Conservation (phyloP, 1,140 invertebrate species). For the Odontomachus brunneus region DNA sequence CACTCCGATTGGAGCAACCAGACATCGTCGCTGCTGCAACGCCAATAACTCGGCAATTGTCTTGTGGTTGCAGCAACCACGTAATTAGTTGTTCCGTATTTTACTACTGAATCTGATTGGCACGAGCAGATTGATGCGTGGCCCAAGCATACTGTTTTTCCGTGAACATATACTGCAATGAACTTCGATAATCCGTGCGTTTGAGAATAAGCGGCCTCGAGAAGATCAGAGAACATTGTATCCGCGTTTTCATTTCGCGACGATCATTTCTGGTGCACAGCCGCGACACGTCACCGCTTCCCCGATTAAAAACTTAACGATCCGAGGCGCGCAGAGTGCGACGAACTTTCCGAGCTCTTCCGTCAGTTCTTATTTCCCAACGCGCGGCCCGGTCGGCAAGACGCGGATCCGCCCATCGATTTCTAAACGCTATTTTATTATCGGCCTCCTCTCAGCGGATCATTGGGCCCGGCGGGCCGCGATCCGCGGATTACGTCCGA, state of each 20-base stretch:
- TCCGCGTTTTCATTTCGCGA: background rate
- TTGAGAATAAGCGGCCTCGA: background rate
- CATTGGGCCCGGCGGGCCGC: constrained; percentile 22
- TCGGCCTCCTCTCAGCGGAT: constrained; percentile 53
- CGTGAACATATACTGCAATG: too few species aligned
- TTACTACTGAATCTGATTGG: too few species aligned
- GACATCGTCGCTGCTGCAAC: too few species aligned
- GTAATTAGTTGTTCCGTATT: too few species aligned
- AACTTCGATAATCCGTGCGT: background rate
- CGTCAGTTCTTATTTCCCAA: constrained; percentile 20
- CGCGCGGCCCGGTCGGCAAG: constrained; percentile 31
- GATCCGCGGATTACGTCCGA: constrained; percentile 39
- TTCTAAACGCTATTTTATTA: constrained; percentile 76
- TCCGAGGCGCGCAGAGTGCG: constrained; percentile 29
- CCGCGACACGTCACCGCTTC: constrained; percentile 4
- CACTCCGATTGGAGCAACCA: too few species aligned
- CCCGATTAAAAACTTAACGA: constrained; percentile 49
- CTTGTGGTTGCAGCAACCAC: too few species aligned
- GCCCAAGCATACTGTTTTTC: too few species aligned
- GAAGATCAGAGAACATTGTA: background rate
- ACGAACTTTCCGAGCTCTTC: constrained; percentile 33
- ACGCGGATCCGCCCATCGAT: constrained; percentile 71
- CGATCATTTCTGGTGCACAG: constrained; percentile 10
- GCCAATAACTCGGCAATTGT: too few species aligned
- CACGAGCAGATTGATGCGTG: too few species aligned